phyloP scores from a whole-genome alignment of 2,113 vertebrate genomes.

The Neogale vison region DNA sequence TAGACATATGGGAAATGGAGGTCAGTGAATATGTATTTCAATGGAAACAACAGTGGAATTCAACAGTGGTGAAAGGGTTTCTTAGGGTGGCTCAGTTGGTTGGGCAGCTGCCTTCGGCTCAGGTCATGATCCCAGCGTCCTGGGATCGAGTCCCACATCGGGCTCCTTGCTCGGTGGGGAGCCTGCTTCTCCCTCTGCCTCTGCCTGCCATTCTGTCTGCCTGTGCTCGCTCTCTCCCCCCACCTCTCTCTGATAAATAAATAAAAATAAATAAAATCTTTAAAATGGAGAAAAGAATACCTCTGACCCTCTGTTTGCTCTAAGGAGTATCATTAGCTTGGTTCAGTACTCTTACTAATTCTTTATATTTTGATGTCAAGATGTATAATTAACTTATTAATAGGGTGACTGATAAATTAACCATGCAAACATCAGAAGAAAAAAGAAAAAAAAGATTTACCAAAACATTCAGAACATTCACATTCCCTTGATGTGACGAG shows the following conservation, averaged over 20 bases:
- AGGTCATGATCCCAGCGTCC: too few species aligned
- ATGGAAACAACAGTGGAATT: not conserved
- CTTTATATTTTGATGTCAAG: not conserved
- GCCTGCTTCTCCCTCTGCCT: too few species aligned
- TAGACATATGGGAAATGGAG: not conserved
- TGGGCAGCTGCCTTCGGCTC: too few species aligned
- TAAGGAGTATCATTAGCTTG: not conserved
- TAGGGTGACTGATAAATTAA: not conserved
- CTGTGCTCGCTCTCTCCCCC: too few species aligned
- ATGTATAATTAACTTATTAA: not conserved
- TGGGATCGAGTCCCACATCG: too few species aligned
- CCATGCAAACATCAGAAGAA: not conserved
- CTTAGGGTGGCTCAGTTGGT: too few species aligned
- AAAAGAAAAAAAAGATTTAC: not conserved
- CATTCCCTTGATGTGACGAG: not conserved
- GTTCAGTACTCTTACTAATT: not conserved
- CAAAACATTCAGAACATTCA: not conserved
- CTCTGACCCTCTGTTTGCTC: not conserved
- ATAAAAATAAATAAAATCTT: too few species aligned
- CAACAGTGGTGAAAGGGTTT: not conserved
- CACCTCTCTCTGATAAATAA: too few species aligned
- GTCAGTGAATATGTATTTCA: not conserved
- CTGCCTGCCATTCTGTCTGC: too few species aligned
- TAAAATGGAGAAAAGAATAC: not conserved
- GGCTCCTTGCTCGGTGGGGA: too few species aligned